phyloP scores from a whole-genome alignment of 2,113 vertebrate genomes.

The Mastomys natalensis region DNA sequence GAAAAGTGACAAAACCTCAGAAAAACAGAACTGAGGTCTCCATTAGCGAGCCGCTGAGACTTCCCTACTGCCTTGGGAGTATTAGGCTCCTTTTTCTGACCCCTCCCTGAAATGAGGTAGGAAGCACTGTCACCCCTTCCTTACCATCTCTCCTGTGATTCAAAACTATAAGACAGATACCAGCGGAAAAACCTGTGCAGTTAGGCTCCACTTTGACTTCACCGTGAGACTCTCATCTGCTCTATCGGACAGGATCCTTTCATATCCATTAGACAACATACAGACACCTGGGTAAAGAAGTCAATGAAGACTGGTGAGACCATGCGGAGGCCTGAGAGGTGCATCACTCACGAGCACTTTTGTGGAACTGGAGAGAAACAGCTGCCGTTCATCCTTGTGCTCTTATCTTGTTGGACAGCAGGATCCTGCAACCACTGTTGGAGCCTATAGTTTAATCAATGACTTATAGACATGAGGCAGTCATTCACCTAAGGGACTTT shows the following conservation, averaged over 20 bases:
- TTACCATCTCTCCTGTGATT: not conserved
- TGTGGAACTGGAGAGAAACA: not conserved
- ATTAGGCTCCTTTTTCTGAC: not conserved
- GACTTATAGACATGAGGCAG: not conserved
- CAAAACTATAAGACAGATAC: not conserved
- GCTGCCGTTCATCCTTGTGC: not conserved
- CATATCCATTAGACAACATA: not conserved
- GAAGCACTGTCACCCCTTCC: not conserved
- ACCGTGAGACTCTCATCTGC: not conserved
- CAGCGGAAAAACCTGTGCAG: not conserved
- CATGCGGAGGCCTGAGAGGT: not conserved
- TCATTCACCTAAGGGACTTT: not conserved
- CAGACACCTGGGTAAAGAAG: not conserved
- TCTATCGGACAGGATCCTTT: not conserved
- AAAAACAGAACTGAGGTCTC: slow-evolving; percentile 26
- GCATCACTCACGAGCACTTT: not conserved
- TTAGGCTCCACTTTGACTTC: not conserved
- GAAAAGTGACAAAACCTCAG: slow-evolving; percentile 39
- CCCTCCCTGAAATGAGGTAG: not conserved
- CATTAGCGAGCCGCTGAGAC: slow-evolving; percentile 21
- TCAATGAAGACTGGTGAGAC: not conserved
- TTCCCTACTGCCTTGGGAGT: not conserved
- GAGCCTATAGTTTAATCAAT: not conserved
- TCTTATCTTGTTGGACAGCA: not conserved
- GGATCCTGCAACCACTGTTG: not conserved